Base-by-base conservation (phyloP, 2,113 vertebrate genomes). In the Python bivittatus region DNA sequence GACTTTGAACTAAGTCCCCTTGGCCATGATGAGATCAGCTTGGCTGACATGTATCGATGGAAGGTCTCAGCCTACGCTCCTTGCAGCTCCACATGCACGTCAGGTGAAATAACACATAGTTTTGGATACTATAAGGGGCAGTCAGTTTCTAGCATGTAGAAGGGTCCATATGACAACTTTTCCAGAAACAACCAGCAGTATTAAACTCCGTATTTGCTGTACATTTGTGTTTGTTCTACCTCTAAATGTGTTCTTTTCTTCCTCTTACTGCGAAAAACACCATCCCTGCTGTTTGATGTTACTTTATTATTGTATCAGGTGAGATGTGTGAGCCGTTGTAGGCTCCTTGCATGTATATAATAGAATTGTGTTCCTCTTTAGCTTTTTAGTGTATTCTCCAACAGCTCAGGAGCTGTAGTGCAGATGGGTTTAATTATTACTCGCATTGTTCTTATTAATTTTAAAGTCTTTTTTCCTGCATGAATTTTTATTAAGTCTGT, bases 21-120 rank as follows among this genome's bases (percentile, higher is more conserved):
- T 83, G 97, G 97, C 86, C 96, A 95, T 0, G 97, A 97, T 0
- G 98, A 99, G 91, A 97, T 98, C 93, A 98, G 98, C 93, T 94
- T 98, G 97, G 98, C 98, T 85, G 98, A 98, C 96, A 98, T 98
- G 98, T 99, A 99, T 94, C 98, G 98, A 88, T 99, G 98, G 98
- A 99, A 99, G 94, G 97, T 99, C 94, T 99, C 98, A 86, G 98
- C 98, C 84, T 98, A 98, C 38, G 98, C 98, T 68, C 98, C 98
- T 27, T 99, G 98, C 97, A 99, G 98, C 96, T 98, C 98, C 54
- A 99, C 98, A 0, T 99, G 98, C 95, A 98, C 98, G 11, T 98
- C 98, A 97, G 98, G 98, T 99, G 98, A 93, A 96, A 96, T 92
- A 92, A 13, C 22, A n/a, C 29, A 0, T 4, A 15, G 10, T 56